A percentile compares a stretch with the other conserved stretches of the same genome.
Conservation (phyloP, 2,113 vertebrate genomes). For the Mixornis gularis region DNA sequence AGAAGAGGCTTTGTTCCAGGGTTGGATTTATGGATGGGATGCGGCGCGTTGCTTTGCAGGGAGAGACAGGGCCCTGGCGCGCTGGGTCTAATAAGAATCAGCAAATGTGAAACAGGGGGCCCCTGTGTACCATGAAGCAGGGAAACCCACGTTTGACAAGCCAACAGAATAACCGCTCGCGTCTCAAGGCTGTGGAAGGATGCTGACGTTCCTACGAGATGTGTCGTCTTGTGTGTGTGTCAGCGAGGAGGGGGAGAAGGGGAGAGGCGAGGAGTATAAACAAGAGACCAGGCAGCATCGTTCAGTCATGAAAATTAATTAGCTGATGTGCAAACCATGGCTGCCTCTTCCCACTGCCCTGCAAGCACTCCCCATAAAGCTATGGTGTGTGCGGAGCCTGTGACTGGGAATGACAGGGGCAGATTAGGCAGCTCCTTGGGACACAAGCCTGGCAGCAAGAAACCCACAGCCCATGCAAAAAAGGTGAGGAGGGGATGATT, state of each 20-base stretch:
- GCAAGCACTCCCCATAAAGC: conserved; percentile 34
- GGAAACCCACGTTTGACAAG: conserved; percentile 54
- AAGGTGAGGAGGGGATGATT: not conserved
- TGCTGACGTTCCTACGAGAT: conserved; percentile 41
- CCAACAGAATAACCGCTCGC: conserved; percentile 44
- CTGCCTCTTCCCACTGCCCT: conserved; percentile 49
- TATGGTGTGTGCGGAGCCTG: conserved; percentile 1
- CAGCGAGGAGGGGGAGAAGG: conserved; percentile 21
- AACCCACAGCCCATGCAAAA: not conserved
- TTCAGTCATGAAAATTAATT: conserved; percentile 65
- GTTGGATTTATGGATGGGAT: conserved; percentile 64
- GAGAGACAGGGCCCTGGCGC: conserved; percentile 42
- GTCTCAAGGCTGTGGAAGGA: conserved; percentile 43
- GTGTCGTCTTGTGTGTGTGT: conserved; percentile 52
- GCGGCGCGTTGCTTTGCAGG: conserved; percentile 40
- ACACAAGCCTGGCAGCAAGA: conserved; percentile 36
- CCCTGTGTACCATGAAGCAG: conserved; percentile 61
- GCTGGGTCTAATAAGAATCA: conserved; percentile 61
- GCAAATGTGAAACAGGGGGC: conserved; percentile 58
- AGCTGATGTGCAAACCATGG: conserved; percentile 48
- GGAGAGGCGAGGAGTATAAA: conserved; percentile 28
- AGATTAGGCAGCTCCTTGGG: conserved; percentile 51
- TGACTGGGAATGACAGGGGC: conserved; percentile 55
- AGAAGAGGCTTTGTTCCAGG: conserved; percentile 65
- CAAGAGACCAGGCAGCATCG: conserved; percentile 44